Conservation (phyloP, 2,113 vertebrate species). For the Pogonocichla stellata region DNA sequence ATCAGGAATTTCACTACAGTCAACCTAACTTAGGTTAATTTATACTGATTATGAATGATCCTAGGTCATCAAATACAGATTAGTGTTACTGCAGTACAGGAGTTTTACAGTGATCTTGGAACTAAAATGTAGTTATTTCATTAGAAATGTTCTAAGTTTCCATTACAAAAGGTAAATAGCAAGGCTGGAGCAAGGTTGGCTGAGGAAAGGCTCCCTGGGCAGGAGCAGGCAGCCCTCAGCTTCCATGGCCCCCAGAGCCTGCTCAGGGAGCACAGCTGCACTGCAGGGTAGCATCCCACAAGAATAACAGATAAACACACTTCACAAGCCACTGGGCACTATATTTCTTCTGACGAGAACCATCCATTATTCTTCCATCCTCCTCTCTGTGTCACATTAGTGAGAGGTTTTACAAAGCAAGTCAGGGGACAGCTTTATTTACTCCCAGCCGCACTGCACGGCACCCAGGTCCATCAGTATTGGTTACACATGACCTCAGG, state of each 20-base stretch:
- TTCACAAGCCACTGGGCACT: constrained; percentile 15
- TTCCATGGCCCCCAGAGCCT: background rate
- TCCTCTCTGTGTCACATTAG: background rate
- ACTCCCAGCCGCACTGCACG: background rate
- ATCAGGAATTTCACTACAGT: background rate
- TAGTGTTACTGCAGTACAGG: background rate
- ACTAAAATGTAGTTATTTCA: background rate
- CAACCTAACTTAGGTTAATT: background rate
- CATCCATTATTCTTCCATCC: constrained; percentile 29
- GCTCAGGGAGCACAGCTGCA: background rate
- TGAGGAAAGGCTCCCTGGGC: background rate
- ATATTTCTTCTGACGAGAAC: constrained; percentile 44
- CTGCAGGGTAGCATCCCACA: background rate
- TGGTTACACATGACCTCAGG: constrained; percentile 58
- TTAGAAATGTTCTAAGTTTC: background rate
- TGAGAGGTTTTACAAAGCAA: background rate
- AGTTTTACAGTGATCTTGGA: background rate
- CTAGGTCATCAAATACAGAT: background rate
- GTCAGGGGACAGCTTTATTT: constrained; percentile 39
- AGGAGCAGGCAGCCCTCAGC: background rate
- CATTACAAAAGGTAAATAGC: background rate
- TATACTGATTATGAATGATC: background rate
- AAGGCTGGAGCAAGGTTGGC: background rate
- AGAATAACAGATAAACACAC: constrained; percentile 51
- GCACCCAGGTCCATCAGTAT: background rate